A percentile compares a stretch with the other conserved stretches of the same genome.
These are phyloP conservation scores for Lordiphosa fenestrarum DNA, from an alignment of 2,888 invertebrate species.

Conservation along the genomic window DNA sequence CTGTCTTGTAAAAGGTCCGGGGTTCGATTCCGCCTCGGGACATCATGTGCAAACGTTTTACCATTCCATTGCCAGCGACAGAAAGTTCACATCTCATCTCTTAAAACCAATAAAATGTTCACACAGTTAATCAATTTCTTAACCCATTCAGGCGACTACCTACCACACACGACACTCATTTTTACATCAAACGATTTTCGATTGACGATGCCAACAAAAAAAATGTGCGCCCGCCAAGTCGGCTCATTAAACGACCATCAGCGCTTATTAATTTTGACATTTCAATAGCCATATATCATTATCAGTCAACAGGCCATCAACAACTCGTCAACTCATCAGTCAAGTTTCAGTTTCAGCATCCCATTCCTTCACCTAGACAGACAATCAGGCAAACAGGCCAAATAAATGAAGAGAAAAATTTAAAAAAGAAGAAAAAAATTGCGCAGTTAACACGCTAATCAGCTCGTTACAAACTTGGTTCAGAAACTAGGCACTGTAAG, in stretches of 20 bases:
- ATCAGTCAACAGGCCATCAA: conserved; percentile 50
- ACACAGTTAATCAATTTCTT: conserved; percentile 4
- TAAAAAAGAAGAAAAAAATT: conserved; percentile 20
- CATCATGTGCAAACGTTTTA: too few relatives aligned
- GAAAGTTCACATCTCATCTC: background rate
- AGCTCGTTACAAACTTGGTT: conserved; percentile 53
- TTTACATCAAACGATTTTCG: conserved; percentile 22
- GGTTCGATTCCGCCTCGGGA: too few relatives aligned
- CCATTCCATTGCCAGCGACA: too few relatives aligned
- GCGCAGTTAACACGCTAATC: conserved; percentile 55
- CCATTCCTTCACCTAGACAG: conserved; percentile 4
- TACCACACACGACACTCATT: conserved; percentile 11
- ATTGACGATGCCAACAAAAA: conserved; percentile 41
- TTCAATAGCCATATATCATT: conserved; percentile 61
- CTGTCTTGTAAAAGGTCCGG: too few relatives aligned
- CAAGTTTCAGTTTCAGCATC: conserved; percentile 14
- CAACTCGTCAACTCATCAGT: conserved; percentile 38
- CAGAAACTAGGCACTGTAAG: background rate
- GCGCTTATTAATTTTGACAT: conserved; percentile 66
- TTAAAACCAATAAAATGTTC: background rate
- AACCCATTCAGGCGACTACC: conserved; percentile 4
- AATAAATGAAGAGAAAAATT: background rate
- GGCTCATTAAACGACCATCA: conserved; percentile 56
- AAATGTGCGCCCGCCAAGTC: conserved; percentile 17
- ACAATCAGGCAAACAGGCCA: conserved; percentile 21